Percentiles rank a stretch among this genome's conserved stretches.
Conservation (phyloP, 2,888 invertebrate species). For the Spodoptera littoralis region DNA sequence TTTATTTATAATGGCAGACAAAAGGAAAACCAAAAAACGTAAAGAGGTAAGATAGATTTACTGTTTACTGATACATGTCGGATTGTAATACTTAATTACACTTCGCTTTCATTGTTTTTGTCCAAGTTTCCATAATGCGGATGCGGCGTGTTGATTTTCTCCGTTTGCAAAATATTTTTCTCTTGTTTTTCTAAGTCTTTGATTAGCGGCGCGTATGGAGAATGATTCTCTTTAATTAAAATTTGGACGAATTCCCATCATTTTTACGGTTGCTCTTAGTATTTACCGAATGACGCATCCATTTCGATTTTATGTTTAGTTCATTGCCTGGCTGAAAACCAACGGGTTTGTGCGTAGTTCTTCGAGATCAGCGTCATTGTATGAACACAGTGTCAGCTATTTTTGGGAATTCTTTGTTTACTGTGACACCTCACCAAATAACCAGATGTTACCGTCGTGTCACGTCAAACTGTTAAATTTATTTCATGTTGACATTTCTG, state of each 20-base stretch:
- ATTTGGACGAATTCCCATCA: constrained; percentile 16
- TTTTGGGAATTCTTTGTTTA: constrained; percentile 70
- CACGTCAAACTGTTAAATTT: constrained; percentile 24
- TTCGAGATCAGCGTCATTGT: constrained; percentile 63
- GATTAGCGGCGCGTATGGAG: neutral
- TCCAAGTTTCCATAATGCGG: constrained; percentile 47
- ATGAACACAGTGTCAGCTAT: constrained; percentile 61
- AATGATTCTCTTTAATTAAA: neutral
- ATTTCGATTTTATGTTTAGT: constrained; percentile 62
- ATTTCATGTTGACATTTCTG: constrained; percentile 30
- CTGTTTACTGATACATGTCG: neutral
- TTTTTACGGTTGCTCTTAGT: constrained; percentile 43
- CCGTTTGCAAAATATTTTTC: constrained; percentile 32
- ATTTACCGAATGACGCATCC: constrained; percentile 65
- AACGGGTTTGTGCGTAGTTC: constrained; percentile 69
- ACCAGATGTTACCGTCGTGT: constrained; percentile 33
- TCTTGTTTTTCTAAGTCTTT: constrained; percentile 14
- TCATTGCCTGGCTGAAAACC: constrained; percentile 63
- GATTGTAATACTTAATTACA: constrained; percentile 1
- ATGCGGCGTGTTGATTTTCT: constrained; percentile 58
- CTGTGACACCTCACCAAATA: constrained; percentile 49
- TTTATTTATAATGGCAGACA: constrained; percentile 83
- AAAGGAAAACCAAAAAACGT: constrained; percentile 85
- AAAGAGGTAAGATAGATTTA: constrained; percentile 77
- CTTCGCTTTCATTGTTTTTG: constrained; percentile 41